A percentile compares a stretch with the other conserved stretches of the same genome.
These are phyloP conservation scores for Tetrapedia diversipes DNA, from an alignment of 2,888 invertebrate genomes.

Conservation along the genomic window DNA sequence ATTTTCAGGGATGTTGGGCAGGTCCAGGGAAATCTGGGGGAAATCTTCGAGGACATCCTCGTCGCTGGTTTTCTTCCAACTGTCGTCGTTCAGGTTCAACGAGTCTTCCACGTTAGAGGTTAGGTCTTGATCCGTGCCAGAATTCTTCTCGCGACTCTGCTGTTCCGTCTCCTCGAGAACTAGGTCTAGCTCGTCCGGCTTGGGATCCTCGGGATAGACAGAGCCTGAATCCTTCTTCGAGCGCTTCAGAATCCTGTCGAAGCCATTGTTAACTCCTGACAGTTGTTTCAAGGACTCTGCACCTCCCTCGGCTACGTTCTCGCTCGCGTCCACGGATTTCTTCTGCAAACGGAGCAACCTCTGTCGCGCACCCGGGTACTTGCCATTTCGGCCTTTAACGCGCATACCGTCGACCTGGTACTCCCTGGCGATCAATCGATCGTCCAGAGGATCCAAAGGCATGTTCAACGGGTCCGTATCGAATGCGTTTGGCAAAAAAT, in stretches of 20 bases:
- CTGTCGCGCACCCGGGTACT: background rate
- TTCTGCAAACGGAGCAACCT: conserved; percentile 33
- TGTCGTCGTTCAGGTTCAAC: background rate
- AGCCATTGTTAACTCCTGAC: background rate
- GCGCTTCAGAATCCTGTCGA: background rate
- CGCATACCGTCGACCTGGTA: background rate
- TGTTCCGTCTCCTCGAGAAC: background rate
- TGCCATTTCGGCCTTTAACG: background rate
- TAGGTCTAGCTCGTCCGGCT: too few species aligned
- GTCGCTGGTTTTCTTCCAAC: background rate
- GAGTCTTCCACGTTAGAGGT: background rate
- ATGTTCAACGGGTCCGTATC: background rate
- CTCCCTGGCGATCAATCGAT: conserved; percentile 19
- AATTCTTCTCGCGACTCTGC: background rate
- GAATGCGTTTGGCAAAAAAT: conserved; percentile 28
- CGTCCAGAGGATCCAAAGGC: background rate
- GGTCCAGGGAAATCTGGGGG: conserved; percentile 1
- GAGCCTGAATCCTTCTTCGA: background rate
- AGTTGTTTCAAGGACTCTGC: background rate
- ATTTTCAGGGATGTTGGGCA: background rate
- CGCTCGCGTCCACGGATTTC: conserved; percentile 10
- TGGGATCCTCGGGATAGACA: background rate
- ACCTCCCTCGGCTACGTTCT: background rate
- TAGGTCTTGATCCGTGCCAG: background rate
- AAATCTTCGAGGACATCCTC: background rate